A percentile compares a stretch with the other conserved stretches of the same genome.
Conservation (phyloP, 2,888 invertebrate species). For the Aricia artaxerxes region DNA sequence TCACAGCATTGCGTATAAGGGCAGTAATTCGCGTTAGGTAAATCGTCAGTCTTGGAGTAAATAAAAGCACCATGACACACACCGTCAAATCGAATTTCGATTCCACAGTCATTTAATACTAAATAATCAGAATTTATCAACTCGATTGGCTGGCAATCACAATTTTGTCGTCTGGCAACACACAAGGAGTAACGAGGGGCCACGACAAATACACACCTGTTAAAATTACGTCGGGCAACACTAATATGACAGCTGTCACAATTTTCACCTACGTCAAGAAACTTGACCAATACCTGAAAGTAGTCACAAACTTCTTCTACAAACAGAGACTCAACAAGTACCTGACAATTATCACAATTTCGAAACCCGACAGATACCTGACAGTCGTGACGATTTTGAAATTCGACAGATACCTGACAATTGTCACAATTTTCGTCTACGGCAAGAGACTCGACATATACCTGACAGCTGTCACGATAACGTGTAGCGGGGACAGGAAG, state of each 20-base stretch:
- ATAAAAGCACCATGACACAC: constrained; percentile 39
- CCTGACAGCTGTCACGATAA: background rate
- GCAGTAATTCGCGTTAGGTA: constrained; percentile 45
- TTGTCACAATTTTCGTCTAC: background rate
- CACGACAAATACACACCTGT: background rate
- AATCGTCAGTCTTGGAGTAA: constrained; percentile 62
- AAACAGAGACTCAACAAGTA: background rate
- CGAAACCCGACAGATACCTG: background rate
- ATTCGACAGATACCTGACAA: background rate
- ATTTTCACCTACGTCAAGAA: background rate
- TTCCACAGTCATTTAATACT: constrained; percentile 38
- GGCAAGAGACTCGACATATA: background rate
- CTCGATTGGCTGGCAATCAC: constrained; percentile 10
- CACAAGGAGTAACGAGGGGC: background rate
- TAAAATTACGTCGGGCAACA: background rate
- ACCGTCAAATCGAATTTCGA: constrained; percentile 38
- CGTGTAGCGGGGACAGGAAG: constrained; percentile 29
- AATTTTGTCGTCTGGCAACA: constrained; percentile 20
- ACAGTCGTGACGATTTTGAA: background rate
- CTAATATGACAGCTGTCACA: background rate
- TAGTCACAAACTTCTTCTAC: background rate
- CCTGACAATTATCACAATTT: background rate
- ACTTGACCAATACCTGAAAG: background rate
- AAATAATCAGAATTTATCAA: constrained; percentile 8
- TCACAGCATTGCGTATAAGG: constrained; percentile 28